Percentiles rank a stretch among this genome's conserved stretches.
These are phyloP conservation scores for Paratilapia polleni DNA, from an alignment of 2,113 vertebrate species.

Conservation along the genomic window DNA sequence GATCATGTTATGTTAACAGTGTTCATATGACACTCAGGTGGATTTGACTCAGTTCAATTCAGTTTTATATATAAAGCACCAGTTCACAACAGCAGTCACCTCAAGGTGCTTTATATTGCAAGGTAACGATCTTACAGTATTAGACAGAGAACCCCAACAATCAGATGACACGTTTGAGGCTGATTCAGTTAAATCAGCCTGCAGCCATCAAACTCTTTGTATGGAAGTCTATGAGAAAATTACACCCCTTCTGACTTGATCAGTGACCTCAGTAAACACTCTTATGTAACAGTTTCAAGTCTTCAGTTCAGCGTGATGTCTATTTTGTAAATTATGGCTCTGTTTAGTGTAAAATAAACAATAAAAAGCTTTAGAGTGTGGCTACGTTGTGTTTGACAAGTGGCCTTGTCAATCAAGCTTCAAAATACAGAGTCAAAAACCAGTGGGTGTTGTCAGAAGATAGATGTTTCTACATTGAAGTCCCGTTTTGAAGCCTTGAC, in stretches of 20 bases:
- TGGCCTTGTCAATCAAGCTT: background rate
- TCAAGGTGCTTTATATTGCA: background rate
- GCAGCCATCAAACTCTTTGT: background rate
- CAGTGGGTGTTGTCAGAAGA: background rate
- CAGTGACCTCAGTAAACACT: background rate
- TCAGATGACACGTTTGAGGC: background rate
- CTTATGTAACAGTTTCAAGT: background rate
- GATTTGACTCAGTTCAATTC: background rate
- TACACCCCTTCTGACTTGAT: background rate
- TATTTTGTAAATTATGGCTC: background rate
- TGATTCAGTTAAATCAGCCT: background rate
- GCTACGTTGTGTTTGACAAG: background rate
- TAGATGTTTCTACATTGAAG: background rate
- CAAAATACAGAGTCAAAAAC: background rate
- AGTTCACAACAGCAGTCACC: background rate
- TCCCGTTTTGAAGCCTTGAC: background rate
- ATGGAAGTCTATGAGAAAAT: background rate
- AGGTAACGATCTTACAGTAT: background rate
- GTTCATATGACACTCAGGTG: background rate
- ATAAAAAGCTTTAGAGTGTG: background rate
- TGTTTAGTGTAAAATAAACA: background rate
- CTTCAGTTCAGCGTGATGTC: fast-evolving
- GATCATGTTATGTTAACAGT: background rate
- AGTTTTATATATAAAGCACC: fast-evolving
- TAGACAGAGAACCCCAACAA: background rate